These are phyloP conservation scores for Corythoichthys haematopterus DNA, from an alignment of 2,113 vertebrate species.

Conservation along the genomic window DNA sequence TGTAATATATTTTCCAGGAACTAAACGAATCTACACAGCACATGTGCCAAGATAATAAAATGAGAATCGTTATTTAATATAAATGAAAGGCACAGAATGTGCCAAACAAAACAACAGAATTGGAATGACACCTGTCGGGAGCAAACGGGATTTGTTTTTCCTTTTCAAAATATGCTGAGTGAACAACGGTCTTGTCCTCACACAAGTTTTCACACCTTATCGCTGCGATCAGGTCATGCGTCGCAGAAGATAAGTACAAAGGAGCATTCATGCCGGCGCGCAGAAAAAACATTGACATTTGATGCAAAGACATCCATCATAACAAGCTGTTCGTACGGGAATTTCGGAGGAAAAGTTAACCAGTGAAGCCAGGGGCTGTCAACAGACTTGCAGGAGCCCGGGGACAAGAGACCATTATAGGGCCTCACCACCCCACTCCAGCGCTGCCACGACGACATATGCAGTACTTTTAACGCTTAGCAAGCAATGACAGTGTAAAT, in stretches of 20 bases:
- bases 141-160: not conserved
- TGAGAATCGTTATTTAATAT: not conserved
- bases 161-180: not conserved
- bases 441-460: too few species aligned
- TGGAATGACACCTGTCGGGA: not conserved
- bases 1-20: not conserved
- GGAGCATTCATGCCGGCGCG: not conserved
- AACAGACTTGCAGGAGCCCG: too few species aligned
- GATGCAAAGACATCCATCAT: not conserved
- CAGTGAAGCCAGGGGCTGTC: not conserved
- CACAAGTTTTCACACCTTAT: not conserved
- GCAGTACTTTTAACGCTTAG: too few species aligned
- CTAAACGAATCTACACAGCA: not conserved
- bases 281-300: not conserved
- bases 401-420: too few species aligned
- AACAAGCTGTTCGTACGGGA: not conserved
- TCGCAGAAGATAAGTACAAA: slow-evolving; percentile 2
- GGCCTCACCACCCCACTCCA: too few species aligned
- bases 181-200: slow-evolving; percentile 4
- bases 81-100: not conserved
- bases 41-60: not conserved
- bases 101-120: not conserved
- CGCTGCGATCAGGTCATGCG: not conserved
- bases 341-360: not conserved
- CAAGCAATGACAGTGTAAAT: too few species aligned